Base-by-base conservation (phyloP, 1,140 invertebrate genomes). In the Amphibalanus amphitrite region DNA sequence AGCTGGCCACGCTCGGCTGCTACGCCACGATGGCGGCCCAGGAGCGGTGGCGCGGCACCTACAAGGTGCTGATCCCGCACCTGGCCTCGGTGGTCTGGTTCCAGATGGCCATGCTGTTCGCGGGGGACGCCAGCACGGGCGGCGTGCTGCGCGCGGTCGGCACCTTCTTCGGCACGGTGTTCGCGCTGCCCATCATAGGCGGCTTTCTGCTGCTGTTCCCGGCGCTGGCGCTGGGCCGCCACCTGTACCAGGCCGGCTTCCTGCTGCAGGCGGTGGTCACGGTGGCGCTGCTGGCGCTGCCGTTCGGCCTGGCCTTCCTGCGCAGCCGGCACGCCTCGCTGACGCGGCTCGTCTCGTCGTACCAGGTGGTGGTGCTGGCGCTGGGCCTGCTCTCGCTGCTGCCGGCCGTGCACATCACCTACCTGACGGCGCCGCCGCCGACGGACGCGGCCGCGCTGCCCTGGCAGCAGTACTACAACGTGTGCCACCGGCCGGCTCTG, bases 51-150 rank as follows among this genome's bases (percentile, higher is more conserved):
- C 84, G 86, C 69, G 91, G 91, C 0, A 86, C 86, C 23, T 91
- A 91, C 76, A 87, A 86, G 71, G 86, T 84, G 38, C 79, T 92
- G 0, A 85, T 93, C 64, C 91, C 91, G 0, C 91, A 93, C 79
- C 90, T 90, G 69, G 89, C 93, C 0, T 90, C 89, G 0, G 82
- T 92, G 10, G 90, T 89, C 76, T 93, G 91, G 91, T 86, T 91
- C 77, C 90, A 92, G 76, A 86, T 92, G 20, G 75, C 77, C 40
- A 75, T 76, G 3, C 40, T 76, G 13, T 72, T 76, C 26, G 78
- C 76, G 68, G 77, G 76, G 0, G 79, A 76, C 30, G 88, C 90
- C 33, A 91, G 89, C 0, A 89, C 87, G 80, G 90, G 89, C 76
- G 90, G 90, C 0, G 78, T 92, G 23, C 85, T 90, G 38, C 80